Evolutionary conservation across 1,140 invertebrate species (phyloP).

Genomic region (Euglossa dilemma): DNA sequence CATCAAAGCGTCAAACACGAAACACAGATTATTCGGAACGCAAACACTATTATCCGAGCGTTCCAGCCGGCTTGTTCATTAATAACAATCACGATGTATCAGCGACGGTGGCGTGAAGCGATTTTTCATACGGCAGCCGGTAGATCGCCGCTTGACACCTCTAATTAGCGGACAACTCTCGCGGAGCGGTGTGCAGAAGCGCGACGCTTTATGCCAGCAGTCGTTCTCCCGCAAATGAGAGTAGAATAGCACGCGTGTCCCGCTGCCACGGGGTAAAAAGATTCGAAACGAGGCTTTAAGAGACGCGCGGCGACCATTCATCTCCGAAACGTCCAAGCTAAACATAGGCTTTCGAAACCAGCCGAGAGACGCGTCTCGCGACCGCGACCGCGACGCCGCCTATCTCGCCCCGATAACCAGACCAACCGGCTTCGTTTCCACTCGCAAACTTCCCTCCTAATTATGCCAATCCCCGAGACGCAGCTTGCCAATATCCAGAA

Average conservation of each 20-base stretch:
- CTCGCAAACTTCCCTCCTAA: no score
- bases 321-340: slow-evolving; percentile 75
- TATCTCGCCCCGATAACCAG: slow-evolving; percentile 64
- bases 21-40: not conserved
- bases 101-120: slow-evolving; percentile 8
- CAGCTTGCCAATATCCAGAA: no score
- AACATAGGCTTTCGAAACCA: slow-evolving; percentile 71
- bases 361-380: slow-evolving; percentile 57
- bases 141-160: slow-evolving; percentile 24
- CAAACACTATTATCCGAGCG: not conserved
- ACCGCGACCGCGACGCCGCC: not conserved
- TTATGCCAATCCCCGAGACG: no score
- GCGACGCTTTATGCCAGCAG: slow-evolving; percentile 18
- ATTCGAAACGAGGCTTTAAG: slow-evolving; percentile 54
- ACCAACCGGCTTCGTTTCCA: slow-evolving; percentile 15
- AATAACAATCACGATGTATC: slow-evolving; percentile 7
- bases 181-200: not conserved
- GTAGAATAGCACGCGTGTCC: slow-evolving; percentile 67
- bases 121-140: slow-evolving; percentile 23
- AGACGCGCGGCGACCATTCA: slow-evolving; percentile 70
- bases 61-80: not conserved
- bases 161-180: slow-evolving; percentile 32
- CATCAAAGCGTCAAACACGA: not conserved
- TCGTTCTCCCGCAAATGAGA: slow-evolving; percentile 21
- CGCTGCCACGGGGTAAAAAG: slow-evolving; percentile 56